Evolutionary conservation across 2,797 vertebrate species (phyloP).

Genomic region (Amblyraja radiata): DNA sequence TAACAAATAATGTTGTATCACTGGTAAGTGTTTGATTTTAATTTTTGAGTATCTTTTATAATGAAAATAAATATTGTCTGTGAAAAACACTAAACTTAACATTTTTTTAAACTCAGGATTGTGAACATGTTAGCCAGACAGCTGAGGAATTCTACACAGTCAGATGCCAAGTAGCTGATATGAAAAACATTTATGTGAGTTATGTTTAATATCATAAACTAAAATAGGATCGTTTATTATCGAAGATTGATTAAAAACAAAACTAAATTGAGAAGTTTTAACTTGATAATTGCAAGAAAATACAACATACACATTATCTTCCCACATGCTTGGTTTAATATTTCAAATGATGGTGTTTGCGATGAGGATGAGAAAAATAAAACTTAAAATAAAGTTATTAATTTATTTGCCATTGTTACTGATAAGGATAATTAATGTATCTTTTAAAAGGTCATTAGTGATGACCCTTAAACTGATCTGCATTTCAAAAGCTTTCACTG

Average conservation of each 20-base stretch:
- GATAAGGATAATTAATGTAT: background rate
- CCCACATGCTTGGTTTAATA: background rate
- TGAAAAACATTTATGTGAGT: conserved; percentile 99
- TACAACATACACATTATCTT: too few species aligned
- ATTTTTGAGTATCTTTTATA: conserved; percentile 38
- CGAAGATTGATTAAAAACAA: background rate
- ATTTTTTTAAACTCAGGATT: conserved; percentile 66
- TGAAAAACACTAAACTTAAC: background rate
- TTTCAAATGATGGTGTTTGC: background rate
- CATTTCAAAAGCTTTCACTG: background rate
- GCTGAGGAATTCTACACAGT: conserved; percentile 98
- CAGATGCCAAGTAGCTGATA: conserved; percentile 93
- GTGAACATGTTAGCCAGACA: conserved; percentile 96
- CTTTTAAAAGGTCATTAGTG: background rate
- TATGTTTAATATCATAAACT: conserved; percentile 8
- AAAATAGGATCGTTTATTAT: background rate
- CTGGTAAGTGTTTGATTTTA: conserved; percentile 67
- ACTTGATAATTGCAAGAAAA: background rate
- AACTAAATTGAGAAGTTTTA: background rate
- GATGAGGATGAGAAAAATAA: background rate
- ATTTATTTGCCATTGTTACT: background rate
- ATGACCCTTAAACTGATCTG: background rate
- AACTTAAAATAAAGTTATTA: background rate
- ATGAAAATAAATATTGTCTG: background rate
- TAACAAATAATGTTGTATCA: conserved; percentile 97